Base-by-base conservation (phyloP, 1,140 invertebrate species). In the Anastrepha ludens region DNA sequence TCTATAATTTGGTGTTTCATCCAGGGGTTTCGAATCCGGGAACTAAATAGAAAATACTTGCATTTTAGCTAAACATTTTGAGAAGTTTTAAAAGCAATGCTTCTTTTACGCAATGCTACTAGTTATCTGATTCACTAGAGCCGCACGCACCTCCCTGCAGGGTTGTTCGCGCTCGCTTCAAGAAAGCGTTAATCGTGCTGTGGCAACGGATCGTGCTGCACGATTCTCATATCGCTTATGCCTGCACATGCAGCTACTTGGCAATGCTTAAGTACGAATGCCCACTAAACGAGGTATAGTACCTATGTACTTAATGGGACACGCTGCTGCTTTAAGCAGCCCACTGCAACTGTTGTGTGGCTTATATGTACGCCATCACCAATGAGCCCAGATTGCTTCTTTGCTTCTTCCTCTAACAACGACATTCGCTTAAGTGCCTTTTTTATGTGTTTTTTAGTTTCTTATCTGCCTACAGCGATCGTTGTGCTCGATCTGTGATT, bases 401-500 rank as follows among this genome's bases (percentile, higher is more conserved):
- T 47, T 39, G 44, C 41, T 55, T 55, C 9, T 55, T 55, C 50
- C 50, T 11, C 50, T 11, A 62, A 62, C 5, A 62, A 62, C 60
- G 15, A 62, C 60, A 62, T 62, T 13, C 60, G 39, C 41, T 15
- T 74, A 47, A 74, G 67, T 47, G 67, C 41, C 39, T 74, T 74
- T 15, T 7, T 74, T n/a, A 44, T 74, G 67, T 47, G 50, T 55
- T 55, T 55, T 74, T 74, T 15, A 47, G 41, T 41, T 74, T 44
- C 41, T 74, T 74, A 74, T 74, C 67, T 17, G 67, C 41, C 67
- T 7, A 15, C 41, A 41, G 67, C 41, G 41, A 74, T n/a, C 67
- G 67, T 74, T 44, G 67, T 74, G 67, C 67, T 15, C 15, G 39
- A 74, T 74, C 67, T 41, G 67, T 41, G 67, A 74, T 74, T 74